Evolutionary conservation across 2,797 vertebrate species (phyloP), one percentile per base, ranked within the genome.

Genomic region (Microtus californicus): DNA sequence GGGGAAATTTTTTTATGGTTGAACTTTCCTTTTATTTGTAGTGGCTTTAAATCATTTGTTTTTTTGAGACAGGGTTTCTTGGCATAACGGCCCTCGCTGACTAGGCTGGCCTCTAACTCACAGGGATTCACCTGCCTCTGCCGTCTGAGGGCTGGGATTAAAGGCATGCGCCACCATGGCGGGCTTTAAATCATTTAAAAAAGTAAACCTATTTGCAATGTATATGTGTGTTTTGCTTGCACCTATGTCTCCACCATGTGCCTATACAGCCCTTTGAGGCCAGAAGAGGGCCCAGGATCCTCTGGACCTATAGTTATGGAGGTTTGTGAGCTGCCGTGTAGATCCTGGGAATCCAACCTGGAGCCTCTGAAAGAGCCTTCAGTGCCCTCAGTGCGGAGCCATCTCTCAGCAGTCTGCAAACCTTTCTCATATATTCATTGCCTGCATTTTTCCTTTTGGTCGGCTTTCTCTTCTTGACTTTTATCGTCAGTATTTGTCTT

Each of bases 1-100:
- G 19, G 37, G 56, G 7, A 34, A 74, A 54, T n/a, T 63, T 71
- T 19, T 56, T 23, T 54, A 31, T 85, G 23, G 19, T 48, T 93
- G 94, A 80, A 29, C 82, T 76, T 85, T 43, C 29, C 27, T 74
- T 96, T 95, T 90, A 61, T 81, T 90, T 89, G 17, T 92, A 43
- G 9, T 89, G 69, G 40, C 9, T 74, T 93, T 96, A 94, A 90
- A 86, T 78, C 34, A 21, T 93, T 92, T 63, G 4, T n/a, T 23
- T 73, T 37, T 37, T n/a, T 15, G 65, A 69, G 31, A n/a, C 31
- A 67, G 65, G 65, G 31, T 15, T 67, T 67, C 65, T 67, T 14
- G 6, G 69, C 23, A 19, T 37, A 40, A 73, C n/a, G 40, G 19
- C 21, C 21, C 71, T 73, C 11, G 21, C 37, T 73, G n/a, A 73